Conservation (phyloP, 2,888 invertebrate species). For the Salticus scenicus region DNA sequence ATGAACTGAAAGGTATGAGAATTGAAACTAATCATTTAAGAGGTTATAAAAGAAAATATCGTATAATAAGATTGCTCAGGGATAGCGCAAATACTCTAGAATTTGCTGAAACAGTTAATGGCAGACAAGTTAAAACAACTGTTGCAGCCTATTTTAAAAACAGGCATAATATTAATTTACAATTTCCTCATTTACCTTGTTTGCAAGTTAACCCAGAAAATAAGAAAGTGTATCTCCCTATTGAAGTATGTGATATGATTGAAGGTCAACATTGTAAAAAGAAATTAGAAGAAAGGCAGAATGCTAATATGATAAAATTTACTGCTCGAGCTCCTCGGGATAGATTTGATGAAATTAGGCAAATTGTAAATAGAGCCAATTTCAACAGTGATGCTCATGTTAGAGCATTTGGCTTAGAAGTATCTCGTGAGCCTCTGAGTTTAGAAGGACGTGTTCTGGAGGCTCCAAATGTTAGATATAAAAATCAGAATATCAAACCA, state of each 20-base stretch:
- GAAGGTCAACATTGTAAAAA: conserved; percentile 65
- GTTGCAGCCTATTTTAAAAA: conserved; percentile 61
- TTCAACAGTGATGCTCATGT: conserved; percentile 22
- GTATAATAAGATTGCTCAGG: conserved; percentile 34
- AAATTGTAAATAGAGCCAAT: conserved; percentile 13
- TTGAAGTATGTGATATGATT: conserved; percentile 68
- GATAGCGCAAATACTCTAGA: conserved; percentile 34
- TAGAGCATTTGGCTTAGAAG: conserved; percentile 64
- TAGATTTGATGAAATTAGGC: conserved; percentile 54
- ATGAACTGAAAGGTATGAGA: conserved; percentile 77
- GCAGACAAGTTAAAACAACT: neutral
- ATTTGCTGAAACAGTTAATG: conserved; percentile 27
- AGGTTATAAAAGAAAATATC: conserved; percentile 62
- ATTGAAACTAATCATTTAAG: conserved; percentile 55
- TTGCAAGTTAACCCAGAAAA: conserved; percentile 60
- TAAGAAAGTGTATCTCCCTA: conserved; percentile 55
- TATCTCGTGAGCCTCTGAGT: conserved; percentile 48
- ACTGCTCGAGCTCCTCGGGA: conserved; percentile 56
- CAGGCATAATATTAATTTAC: conserved; percentile 25
- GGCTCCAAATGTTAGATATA: conserved; percentile 62
- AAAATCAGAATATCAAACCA: conserved; percentile 39
- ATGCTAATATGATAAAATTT: conserved; percentile 65
- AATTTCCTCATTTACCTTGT: conserved; percentile 67
- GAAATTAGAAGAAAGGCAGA: conserved; percentile 57
- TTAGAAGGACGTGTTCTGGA: conserved; percentile 68